Base-by-base conservation (phyloP, 2,113 vertebrate species). In the Psettodes erumei region DNA sequence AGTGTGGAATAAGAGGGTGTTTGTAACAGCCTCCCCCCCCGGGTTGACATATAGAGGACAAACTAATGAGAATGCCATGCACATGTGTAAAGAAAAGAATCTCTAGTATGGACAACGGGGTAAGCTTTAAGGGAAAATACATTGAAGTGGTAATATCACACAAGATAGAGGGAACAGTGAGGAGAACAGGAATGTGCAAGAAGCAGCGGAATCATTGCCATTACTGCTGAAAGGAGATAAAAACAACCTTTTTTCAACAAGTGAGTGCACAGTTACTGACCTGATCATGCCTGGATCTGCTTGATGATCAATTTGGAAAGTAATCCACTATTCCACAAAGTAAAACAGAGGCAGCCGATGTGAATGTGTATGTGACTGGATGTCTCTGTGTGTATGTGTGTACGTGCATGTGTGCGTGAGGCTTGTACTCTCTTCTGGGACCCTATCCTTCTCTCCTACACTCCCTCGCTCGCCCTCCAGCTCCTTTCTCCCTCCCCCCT, bases 311-410 rank as follows among this genome's bases (percentile, higher is more conserved):
- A 19, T 63, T 50, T 69, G 38, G 53, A 75, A 76, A 88, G 42
- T 89, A 88, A 86, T 90, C 87, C 85, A 82, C 69, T 78, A 76
- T 69, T 74, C 79, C 82, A 47, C 54, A 75, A 74, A 74, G 62
- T 71, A 81, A 56, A 64, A 33, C 80, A 69, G 40, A 61, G 55
- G 61, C 37, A 86, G 67, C 69, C 55, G 30, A 33, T 18, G 40
- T 27, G 16, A 70, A 48, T 70, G 45, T 75, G 67, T 40, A 47
- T 62, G 60, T 59, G 61, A 28, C 25, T 30, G 59, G 1, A 40
- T 61, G 71, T 56, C 6, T 73, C 18, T 40, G 54, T 64, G 64
- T 48, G 62, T 58, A 21, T 59, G 51, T 56, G 67, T 25, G 71
- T 19, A 50, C 51, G 15, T 53, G 45, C 23, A 32, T 40, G 47